Evolutionary conservation across 2,888 invertebrate genomes (phyloP), one percentile per base, ranked within the genome.

Genomic region (Pyrochroa serraticornis): DNA sequence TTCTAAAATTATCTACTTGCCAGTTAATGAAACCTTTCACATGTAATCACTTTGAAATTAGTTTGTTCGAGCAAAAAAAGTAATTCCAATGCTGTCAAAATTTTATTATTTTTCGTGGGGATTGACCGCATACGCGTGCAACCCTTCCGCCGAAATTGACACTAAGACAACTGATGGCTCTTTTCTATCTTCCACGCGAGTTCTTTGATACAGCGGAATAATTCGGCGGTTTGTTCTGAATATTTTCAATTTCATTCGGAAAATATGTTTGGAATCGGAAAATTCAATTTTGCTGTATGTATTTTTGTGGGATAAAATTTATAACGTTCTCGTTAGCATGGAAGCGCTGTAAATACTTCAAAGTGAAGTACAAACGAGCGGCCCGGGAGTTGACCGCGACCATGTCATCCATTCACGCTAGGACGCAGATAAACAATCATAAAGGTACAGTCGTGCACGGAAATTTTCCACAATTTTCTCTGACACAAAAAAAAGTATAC

Each of bases 261-360:
- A 14, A 47, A 47, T 54, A 46, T 50, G 54, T 55, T 51, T 53
- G 39, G 41, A 57, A 53, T 57, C 34, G 58, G 54, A 50, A 60
- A 60, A 56, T 70, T 68, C 67, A 68, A 67, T 69, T 69, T 66
- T 51, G 50, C 54, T 50, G 45, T 49, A 43, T 62, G 54, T 60
- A 65, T 67, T 63, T 65, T 59, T 65, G 55, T 52, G 58, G 59
- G 36, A 39, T 54, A 60, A 58, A 68, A 70, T 70, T 68, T 67
- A 67, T 65, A 63, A 63, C 62, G 56, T 58, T 52, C 60, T 68
- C 62, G 69, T 69, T 70, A 69, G 66, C 65, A 68, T 66, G 58
- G 68, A 56, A 59, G 64, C 62, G 63, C 64, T 64, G 72, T 71
- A 71, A 71, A 72, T 72, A 71, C 71, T 70, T 72, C 71, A 72